Evolutionary conservation across 2,797 vertebrate genomes (phyloP).

Genomic region (Microhierax caerulescens): DNA sequence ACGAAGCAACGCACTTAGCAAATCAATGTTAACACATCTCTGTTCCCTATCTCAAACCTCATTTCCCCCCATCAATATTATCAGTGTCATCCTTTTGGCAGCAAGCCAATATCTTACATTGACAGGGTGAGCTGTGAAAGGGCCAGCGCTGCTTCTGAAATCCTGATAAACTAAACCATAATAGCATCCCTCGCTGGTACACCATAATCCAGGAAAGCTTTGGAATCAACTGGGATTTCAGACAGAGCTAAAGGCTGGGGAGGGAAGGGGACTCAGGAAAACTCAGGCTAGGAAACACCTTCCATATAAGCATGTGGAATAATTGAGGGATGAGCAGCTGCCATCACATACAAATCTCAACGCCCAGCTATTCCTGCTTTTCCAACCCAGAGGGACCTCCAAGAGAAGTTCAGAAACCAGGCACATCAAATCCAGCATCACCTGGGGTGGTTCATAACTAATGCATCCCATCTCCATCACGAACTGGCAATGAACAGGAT

Average conservation of each 20-base stretch:
- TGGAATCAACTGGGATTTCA: neutral
- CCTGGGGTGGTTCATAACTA: accelerated
- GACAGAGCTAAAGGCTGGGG: neutral
- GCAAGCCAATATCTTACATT: neutral
- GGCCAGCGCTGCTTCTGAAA: neutral
- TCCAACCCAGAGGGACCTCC: neutral
- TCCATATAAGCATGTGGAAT: too few relatives aligned
- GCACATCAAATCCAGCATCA: neutral
- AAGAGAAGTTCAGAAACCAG: neutral
- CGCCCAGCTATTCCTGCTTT: neutral
- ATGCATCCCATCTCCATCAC: accelerated
- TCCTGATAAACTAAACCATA: neutral
- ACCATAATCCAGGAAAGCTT: neutral
- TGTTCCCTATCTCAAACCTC: neutral
- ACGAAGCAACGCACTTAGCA: accelerated
- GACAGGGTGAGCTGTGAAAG: neutral
- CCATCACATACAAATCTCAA: neutral
- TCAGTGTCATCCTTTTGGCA: neutral
- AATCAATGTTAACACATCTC: neutral
- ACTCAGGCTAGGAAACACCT: neutral
- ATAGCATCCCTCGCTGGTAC: neutral
- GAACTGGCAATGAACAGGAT: neutral
- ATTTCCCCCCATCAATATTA: neutral
- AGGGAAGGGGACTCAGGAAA: neutral
- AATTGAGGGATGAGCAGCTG: neutral